Evolutionary conservation across 2,113 vertebrate species (phyloP).

Genomic region (Ceratotherium simum): DNA sequence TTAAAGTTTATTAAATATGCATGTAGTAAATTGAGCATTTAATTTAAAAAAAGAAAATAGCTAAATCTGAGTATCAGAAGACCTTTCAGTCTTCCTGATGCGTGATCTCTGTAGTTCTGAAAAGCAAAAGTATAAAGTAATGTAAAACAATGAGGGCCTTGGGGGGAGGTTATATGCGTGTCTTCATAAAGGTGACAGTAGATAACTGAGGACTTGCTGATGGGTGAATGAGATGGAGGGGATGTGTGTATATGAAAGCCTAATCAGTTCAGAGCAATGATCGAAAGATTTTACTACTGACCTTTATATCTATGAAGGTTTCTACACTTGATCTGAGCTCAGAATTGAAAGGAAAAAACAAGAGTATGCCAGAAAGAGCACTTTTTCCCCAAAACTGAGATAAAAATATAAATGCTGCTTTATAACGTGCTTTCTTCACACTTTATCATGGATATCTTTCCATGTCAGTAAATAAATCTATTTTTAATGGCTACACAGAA

Average conservation of each 20-base stretch:
- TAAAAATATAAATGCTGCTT: slow-evolving; percentile 8
- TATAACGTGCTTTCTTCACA: slow-evolving; percentile 12
- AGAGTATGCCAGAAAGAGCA: background rate
- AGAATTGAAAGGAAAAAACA: slow-evolving; percentile 44
- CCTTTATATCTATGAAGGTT: slow-evolving; percentile 86
- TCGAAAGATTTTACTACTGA: slow-evolving; percentile 87
- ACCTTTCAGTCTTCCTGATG: slow-evolving; percentile 72
- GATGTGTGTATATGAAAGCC: background rate
- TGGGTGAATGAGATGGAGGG: background rate
- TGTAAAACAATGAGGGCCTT: background rate
- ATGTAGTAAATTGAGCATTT: too few species aligned
- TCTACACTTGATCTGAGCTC: slow-evolving; percentile 98
- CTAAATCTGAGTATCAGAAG: slow-evolving; percentile 89
- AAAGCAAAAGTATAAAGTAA: slow-evolving; percentile 83
- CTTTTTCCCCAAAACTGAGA: background rate
- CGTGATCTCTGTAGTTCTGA: slow-evolving; percentile 85
- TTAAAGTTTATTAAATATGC: too few species aligned
- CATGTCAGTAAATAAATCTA: slow-evolving; percentile 32
- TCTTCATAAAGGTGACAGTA: background rate
- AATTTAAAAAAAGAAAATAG: too few species aligned
- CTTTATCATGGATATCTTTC: slow-evolving; percentile 47
- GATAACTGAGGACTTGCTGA: too few species aligned
- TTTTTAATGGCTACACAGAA: slow-evolving; percentile 46
- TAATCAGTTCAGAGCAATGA: slow-evolving; percentile 88
- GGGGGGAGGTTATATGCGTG: background rate